phyloP scores from a whole-genome alignment of 2,888 invertebrate genomes.

The Yponomeuta evonymella region DNA sequence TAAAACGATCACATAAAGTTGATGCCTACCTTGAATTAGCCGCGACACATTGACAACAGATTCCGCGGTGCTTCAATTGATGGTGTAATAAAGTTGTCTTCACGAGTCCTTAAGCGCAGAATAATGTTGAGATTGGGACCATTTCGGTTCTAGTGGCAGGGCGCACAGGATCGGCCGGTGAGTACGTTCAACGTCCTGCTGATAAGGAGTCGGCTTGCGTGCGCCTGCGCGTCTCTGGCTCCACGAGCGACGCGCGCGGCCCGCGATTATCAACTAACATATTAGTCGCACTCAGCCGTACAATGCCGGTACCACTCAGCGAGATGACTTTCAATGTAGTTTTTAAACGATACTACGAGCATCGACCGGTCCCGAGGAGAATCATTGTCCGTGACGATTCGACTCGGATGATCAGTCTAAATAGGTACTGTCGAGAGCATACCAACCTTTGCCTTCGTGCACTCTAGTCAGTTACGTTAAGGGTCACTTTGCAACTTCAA shows the following conservation, averaged over 20 bases:
- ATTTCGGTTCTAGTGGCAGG: neutral
- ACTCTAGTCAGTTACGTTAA: no score
- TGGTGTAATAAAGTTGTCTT: neutral
- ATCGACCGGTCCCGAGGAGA: neutral
- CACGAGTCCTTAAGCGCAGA: neutral
- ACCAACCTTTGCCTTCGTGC: no score
- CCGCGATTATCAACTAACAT: constrained; percentile 66
- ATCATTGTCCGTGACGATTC: neutral
- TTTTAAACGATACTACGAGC: neutral
- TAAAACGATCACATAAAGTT: neutral
- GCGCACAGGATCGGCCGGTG: neutral
- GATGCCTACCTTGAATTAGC: neutral
- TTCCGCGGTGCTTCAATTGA: neutral
- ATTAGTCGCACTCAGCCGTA: constrained; percentile 52
- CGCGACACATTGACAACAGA: neutral
- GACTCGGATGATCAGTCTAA: neutral
- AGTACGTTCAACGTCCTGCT: neutral
- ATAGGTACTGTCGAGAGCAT: neutral
- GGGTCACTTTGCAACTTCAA: no score
- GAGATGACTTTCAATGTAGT: constrained; percentile 31
- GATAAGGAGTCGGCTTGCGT: constrained; percentile 18
- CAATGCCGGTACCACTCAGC: constrained; percentile 25
- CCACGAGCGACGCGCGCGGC: constrained; percentile 50
- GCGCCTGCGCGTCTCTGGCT: constrained; percentile 29
- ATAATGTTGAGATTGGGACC: neutral